Evolutionary conservation across 1,140 invertebrate species (phyloP), one percentile per base, ranked within the genome.

Genomic region (Drosophila pallidifrons): DNA sequence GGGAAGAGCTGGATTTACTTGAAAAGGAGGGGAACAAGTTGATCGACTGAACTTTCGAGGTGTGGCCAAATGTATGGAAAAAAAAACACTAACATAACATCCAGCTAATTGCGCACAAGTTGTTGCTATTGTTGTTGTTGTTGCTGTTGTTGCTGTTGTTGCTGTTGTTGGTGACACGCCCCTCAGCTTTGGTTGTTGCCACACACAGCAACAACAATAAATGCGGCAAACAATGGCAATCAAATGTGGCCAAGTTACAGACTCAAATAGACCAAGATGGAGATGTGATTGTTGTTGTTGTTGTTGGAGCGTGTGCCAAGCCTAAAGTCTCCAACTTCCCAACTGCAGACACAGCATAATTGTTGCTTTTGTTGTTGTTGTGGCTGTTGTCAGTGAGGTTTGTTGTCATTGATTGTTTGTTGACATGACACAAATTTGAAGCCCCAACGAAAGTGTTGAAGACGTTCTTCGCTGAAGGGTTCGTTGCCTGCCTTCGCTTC

Each of bases 201-300:
- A 51, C 46, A 51, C 46, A 60, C 57, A 63, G 15, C 25, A 38
- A 43, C 35, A 51, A 43, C 60, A 73, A 60, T 38, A 59, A 60
- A 47, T 63, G 35, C 54, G 35, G 54, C 35, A 76, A 63, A 80
- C 81, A 83, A 82, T 77, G 77, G 63, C 72, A 80, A 83, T 83
- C 77, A 83, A 83, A 69, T 83, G 61, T 83, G 77, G 71, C 77
- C 59, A 74, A 79, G 58, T 64, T 15, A 64, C 77, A 49, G 45
- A 61, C 58, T 30, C 45, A 60, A 70, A 63, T 70, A 16, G 59
- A 54, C 11, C 16, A 46, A 54, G 35, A 30, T 43, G 20, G 35
- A 52, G 38, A 16, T 43, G 5, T 10, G 61, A 28, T 45, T 10
- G 35, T 8, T 32, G 8, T 35, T 54, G 61, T 63, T 7, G 28